Evolutionary conservation across 2,797 vertebrate species (phyloP).

Genomic region (Melanotaenia maccullochi): DNA sequence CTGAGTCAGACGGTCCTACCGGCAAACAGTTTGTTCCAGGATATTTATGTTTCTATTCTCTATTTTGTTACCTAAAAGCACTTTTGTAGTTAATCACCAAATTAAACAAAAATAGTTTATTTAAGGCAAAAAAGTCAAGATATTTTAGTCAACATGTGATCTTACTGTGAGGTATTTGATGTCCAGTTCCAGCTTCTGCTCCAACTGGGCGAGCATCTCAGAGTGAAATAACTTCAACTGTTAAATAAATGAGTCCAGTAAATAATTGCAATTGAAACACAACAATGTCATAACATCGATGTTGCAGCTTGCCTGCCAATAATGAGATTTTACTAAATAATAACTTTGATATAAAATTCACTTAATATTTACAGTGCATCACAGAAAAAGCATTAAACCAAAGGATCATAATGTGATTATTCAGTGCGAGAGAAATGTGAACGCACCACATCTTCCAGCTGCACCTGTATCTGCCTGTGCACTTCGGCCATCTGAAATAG

Average conservation of each 20-base stretch:
- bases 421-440: neutral
- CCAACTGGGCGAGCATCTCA: slow-evolving; percentile 87
- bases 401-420: neutral
- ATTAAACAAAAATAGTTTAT: neutral
- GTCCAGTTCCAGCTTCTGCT: slow-evolving; percentile 89
- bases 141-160: slow-evolving; percentile 1
- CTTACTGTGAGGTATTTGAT: slow-evolving; percentile 89
- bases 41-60: neutral
- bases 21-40: no score
- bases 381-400: neutral
- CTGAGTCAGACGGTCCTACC: no score
- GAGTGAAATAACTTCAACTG: slow-evolving; percentile 89
- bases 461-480: slow-evolving; percentile 90
- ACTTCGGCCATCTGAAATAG: slow-evolving; percentile 91
- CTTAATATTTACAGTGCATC: neutral
- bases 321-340: no score
- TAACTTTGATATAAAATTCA: neutral
- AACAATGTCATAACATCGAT: slow-evolving; percentile 3
- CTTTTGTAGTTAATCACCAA: no score
- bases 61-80: no score
- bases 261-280: slow-evolving; percentile 11
- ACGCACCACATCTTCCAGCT: slow-evolving; percentile 88
- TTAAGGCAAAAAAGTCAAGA: neutral
- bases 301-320: slow-evolving; percentile 2
- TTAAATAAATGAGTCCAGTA: slow-evolving; percentile 16